A percentile compares a stretch with the other conserved stretches of the same genome.
Conservation (phyloP, 2,888 invertebrate genomes). For the Morpho deidamia region DNA sequence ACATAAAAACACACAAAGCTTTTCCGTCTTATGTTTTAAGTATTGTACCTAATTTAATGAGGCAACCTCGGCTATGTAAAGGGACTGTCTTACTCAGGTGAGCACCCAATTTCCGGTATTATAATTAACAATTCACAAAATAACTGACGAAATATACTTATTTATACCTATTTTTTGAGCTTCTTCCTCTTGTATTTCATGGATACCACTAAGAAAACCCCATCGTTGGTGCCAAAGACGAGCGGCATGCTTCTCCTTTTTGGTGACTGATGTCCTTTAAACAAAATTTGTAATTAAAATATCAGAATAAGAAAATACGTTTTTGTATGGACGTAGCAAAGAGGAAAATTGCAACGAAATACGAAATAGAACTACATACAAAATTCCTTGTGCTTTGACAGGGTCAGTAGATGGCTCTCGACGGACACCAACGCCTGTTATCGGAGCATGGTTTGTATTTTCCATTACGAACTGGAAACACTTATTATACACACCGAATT, state of each 20-base stretch:
- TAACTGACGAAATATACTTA: too few species aligned
- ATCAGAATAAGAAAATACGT: background rate
- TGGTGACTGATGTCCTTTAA: slow-evolving; percentile 47
- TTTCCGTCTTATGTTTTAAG: too few species aligned
- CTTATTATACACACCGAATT: background rate
- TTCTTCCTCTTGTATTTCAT: slow-evolving; percentile 62
- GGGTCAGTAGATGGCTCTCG: slow-evolving; percentile 60
- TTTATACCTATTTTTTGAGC: slow-evolving; percentile 51
- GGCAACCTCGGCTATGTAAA: too few species aligned
- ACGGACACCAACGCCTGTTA: slow-evolving; percentile 40
- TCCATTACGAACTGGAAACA: slow-evolving; percentile 40
- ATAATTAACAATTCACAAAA: too few species aligned
- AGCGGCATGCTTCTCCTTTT: slow-evolving; percentile 55
- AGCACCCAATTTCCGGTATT: too few species aligned
- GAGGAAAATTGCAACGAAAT: background rate
- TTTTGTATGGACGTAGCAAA: background rate
- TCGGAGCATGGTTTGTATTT: slow-evolving; percentile 41
- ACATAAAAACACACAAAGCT: too few species aligned
- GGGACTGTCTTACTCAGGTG: too few species aligned
- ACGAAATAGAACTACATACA: slow-evolving; percentile 39
- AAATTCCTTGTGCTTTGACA: slow-evolving; percentile 66
- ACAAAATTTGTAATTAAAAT: background rate
- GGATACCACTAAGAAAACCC: slow-evolving; percentile 54
- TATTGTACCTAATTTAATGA: too few species aligned
- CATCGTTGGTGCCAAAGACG: slow-evolving; percentile 58